Evolutionary conservation across 1,140 invertebrate species (phyloP).

Genomic region (Heliconius congener): DNA sequence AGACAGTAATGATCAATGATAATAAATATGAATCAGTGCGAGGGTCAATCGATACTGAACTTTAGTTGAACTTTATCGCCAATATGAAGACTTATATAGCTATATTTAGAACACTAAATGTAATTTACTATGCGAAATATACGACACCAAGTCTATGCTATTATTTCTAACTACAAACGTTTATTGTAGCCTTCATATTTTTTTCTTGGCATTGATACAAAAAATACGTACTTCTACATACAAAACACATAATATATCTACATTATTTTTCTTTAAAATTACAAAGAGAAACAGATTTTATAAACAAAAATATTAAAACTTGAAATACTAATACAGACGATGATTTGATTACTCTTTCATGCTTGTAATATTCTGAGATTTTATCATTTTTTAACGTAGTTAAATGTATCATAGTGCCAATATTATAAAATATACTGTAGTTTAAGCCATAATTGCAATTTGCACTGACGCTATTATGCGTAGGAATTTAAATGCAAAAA

Average conservation of each 20-base stretch:
- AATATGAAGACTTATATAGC: conserved; percentile 13
- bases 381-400: background rate
- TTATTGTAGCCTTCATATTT: background rate
- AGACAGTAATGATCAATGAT: conserved; percentile 33
- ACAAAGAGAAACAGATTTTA: too few relatives aligned
- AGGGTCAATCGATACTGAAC: conserved; percentile 40
- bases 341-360: too few relatives aligned
- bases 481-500: background rate
- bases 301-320: too few relatives aligned
- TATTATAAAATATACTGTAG: background rate
- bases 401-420: too few relatives aligned
- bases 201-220: background rate
- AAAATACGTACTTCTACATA: background rate
- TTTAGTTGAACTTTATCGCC: conserved; percentile 33
- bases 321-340: too few relatives aligned
- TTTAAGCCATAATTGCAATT: background rate
- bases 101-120: conserved; percentile 18
- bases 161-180: background rate
- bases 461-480: background rate
- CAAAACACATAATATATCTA: too few relatives aligned
- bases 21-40: conserved; percentile 40
- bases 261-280: too few relatives aligned
- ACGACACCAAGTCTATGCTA: background rate
- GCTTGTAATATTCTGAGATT: background rate
- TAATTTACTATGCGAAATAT: background rate